Percentiles rank a stretch among this genome's conserved stretches.
These are phyloP conservation scores for Drosophila fulvimacula DNA, from an alignment of 2,888 invertebrate species.

Conservation along the genomic window DNA sequence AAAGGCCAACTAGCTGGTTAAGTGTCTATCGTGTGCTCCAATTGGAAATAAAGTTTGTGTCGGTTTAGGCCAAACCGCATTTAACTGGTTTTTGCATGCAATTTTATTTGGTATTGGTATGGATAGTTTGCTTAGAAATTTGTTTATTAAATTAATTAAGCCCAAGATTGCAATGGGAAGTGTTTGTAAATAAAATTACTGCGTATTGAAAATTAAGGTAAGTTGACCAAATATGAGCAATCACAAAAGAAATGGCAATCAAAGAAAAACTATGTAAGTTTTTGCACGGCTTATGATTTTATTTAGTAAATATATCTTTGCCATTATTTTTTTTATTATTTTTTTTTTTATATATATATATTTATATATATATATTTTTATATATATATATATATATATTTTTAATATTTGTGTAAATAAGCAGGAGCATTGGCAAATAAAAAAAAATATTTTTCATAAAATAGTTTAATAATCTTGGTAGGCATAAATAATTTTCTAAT, in stretches of 20 bases:
- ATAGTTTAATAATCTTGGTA: no score
- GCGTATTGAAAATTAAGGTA: no score
- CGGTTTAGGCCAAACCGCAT: conserved; percentile 25
- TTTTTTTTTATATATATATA: no score
- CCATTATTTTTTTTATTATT: no score
- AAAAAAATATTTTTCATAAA: no score
- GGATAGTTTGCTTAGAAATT: conserved; percentile 7
- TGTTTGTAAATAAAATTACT: neutral
- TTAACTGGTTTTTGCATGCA: conserved; percentile 61
- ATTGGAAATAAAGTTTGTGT: conserved; percentile 49
- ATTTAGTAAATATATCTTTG: neutral
- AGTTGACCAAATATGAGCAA: neutral
- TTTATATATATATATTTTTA: no score
- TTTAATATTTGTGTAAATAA: no score
- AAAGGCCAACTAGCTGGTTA: conserved; percentile 35
- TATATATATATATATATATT: no score
- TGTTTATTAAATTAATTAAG: conserved; percentile 1
- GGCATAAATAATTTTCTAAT: no score
- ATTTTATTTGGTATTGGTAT: conserved; percentile 34
- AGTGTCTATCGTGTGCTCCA: conserved; percentile 39
- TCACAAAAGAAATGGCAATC: neutral
- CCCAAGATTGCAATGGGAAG: neutral
- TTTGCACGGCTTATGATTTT: no score
- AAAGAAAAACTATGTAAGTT: neutral
- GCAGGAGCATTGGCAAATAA: no score